Evolutionary conservation across 2,113 vertebrate species (phyloP).

Genomic region (Hassar affinis): DNA sequence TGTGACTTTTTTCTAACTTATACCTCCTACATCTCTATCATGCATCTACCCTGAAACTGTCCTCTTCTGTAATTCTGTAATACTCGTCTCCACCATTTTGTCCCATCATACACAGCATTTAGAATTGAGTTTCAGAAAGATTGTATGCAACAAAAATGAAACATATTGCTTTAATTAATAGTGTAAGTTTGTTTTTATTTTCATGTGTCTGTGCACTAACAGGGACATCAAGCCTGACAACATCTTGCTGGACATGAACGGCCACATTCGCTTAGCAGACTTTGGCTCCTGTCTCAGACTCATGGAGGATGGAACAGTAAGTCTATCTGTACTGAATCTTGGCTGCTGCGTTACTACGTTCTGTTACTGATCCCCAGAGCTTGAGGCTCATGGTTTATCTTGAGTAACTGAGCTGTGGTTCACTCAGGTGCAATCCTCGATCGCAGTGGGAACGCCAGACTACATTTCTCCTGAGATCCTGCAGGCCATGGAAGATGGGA

Average conservation of each 20-base stretch:
- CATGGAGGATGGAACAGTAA: conserved; percentile 96
- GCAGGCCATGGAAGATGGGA: conserved; percentile 98
- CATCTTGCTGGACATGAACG: conserved; percentile 97
- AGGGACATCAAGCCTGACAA: conserved; percentile 99
- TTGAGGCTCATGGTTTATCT: neutral
- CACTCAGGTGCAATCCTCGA: conserved; percentile 92
- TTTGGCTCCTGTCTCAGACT: conserved; percentile 98
- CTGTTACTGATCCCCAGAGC: too few species aligned
- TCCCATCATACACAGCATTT: neutral
- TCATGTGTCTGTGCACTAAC: conserved; percentile 14
- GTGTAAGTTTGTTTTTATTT: neutral
- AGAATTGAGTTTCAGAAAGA: neutral
- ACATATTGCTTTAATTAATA: neutral
- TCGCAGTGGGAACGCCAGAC: conserved; percentile 96
- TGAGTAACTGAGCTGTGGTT: conserved; percentile 51
- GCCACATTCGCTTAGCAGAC: conserved; percentile 97
- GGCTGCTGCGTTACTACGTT: conserved; percentile 34
- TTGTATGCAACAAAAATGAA: neutral
- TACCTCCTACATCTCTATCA: neutral
- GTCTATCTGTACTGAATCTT: conserved; percentile 44
- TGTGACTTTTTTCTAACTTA: neutral
- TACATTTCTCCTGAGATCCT: conserved; percentile 99
- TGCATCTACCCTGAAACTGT: neutral
- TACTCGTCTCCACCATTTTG: neutral
- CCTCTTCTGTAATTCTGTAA: neutral